Evolutionary conservation across 2,888 invertebrate species (phyloP), one percentile per base, ranked within the genome.

Genomic region (Thyatira batis): DNA sequence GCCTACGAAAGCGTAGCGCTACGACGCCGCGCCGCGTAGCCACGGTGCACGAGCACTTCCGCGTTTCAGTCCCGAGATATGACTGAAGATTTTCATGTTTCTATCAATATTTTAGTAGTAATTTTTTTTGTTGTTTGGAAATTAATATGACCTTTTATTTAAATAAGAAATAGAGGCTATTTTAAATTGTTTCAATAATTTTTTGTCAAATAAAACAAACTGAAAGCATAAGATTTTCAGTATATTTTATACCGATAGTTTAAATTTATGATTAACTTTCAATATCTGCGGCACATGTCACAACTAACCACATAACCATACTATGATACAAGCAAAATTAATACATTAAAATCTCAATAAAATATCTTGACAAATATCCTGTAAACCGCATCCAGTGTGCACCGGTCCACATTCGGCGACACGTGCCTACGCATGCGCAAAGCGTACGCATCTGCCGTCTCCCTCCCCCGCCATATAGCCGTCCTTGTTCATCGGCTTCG

Each of bases 371-470:
- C 61, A 79, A 45, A 57, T 51, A 69, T 79, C 82, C 27, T 13
- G 11, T 49, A 57, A 72, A 57, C 44, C n/a, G 17, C 28, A 17
- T 58, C 66, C 61, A 73, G 54, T 78, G 73, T 82, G 60, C 48
- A 57, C 53, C 73, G 53, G 51, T 43, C 60, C 39, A 56, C 63
- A 66, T 73, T 70, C 59, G 69, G 60, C 78, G 78, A 78, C 91
- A 91, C 90, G 89, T 91, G 89, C 80, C 71, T 63, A 78, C 88
- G 90, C 89, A 80, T 89, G 92, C 91, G 89, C 81, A 53, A 17
- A 61, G 52, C 55, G 28, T 50, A 50, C 56, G 52, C 55, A 51
- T 66, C 58, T 23, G 50, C 68, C 57, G 0, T 76, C 80, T 68
- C 82, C 10, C 59, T 89, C 82, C 50, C 20, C 25, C 80, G 9